Evolutionary conservation across 2,113 vertebrate species (phyloP).

Genomic region (Indri indri): DNA sequence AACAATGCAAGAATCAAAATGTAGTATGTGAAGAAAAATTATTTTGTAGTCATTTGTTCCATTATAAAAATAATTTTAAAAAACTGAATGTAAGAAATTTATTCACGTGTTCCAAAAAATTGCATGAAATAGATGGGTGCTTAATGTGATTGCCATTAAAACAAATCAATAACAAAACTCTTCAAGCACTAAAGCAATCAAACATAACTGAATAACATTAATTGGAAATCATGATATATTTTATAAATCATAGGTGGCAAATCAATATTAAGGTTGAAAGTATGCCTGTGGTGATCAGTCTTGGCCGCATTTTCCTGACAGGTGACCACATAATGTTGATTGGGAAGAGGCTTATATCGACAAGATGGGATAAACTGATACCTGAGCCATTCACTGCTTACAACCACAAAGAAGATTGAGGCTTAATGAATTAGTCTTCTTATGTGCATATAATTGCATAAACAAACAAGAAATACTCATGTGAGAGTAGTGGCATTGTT

Average conservation of each 20-base stretch:
- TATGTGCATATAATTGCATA: neutral
- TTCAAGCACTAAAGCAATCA: constrained; percentile 34
- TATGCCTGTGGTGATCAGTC: constrained; percentile 46
- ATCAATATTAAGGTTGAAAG: constrained; percentile 62
- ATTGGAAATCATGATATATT: constrained; percentile 64
- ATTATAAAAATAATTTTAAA: neutral
- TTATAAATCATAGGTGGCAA: constrained; percentile 63
- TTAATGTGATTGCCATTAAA: constrained; percentile 27
- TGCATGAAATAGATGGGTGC: neutral
- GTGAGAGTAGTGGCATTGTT: neutral
- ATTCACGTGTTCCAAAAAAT: neutral
- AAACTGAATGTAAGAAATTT: neutral
- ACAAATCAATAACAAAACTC: constrained; percentile 48
- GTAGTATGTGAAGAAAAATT: neutral
- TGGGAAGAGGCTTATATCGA: constrained; percentile 15
- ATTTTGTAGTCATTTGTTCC: neutral
- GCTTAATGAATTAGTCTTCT: constrained; percentile 4
- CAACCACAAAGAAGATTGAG: neutral
- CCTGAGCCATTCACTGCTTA: neutral
- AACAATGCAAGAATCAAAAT: neutral
- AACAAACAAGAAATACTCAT: neutral
- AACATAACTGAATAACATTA: constrained; percentile 37
- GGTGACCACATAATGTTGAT: constrained; percentile 63
- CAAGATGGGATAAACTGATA: constrained; percentile 8
- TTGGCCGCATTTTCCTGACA: constrained; percentile 59